A percentile compares a stretch with the other conserved stretches of the same genome.
Evolutionary conservation across 1,140 invertebrate genomes (phyloP).

Genomic region (Tetragonula clypearis): DNA sequence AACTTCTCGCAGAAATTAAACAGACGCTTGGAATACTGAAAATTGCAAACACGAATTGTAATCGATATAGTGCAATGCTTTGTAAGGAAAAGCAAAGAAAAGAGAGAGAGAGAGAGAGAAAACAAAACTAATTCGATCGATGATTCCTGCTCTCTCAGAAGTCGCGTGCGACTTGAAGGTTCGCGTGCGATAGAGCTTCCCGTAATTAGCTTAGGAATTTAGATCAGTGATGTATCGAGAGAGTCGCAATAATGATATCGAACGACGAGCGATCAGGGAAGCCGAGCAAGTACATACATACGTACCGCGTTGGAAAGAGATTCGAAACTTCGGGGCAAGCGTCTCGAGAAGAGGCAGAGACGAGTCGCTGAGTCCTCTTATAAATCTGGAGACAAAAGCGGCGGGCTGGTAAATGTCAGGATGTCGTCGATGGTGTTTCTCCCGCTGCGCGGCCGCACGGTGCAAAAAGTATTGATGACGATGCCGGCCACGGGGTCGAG

Average conservation of each 20-base stretch:
- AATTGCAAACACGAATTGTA: no score
- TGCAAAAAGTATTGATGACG: constrained; percentile 52
- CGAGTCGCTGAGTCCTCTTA: neutral
- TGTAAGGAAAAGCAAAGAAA: no score
- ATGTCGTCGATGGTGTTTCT: constrained; percentile 50
- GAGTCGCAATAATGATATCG: constrained; percentile 16
- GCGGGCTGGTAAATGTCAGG: constrained; percentile 49
- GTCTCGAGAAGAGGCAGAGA: neutral
- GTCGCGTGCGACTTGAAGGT: no score
- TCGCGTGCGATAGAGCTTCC: constrained; percentile 17
- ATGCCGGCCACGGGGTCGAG: neutral
- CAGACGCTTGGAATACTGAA: no score
- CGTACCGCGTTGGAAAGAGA: neutral
- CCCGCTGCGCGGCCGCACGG: neutral
- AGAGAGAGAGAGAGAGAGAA: neutral
- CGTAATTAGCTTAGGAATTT: constrained; percentile 39
- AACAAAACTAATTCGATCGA: neutral
- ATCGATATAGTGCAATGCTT: no score
- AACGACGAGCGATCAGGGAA: constrained; percentile 14
- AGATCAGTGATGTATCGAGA: constrained; percentile 2
- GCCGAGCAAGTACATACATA: neutral
- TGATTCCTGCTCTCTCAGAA: neutral
- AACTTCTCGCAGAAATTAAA: no score
- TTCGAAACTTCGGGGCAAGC: no score
- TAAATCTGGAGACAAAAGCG: constrained; percentile 50